A percentile compares a stretch with the other conserved stretches of the same genome.
Conservation (phyloP, 2,113 vertebrate genomes). For the Ondatra zibethicus region DNA sequence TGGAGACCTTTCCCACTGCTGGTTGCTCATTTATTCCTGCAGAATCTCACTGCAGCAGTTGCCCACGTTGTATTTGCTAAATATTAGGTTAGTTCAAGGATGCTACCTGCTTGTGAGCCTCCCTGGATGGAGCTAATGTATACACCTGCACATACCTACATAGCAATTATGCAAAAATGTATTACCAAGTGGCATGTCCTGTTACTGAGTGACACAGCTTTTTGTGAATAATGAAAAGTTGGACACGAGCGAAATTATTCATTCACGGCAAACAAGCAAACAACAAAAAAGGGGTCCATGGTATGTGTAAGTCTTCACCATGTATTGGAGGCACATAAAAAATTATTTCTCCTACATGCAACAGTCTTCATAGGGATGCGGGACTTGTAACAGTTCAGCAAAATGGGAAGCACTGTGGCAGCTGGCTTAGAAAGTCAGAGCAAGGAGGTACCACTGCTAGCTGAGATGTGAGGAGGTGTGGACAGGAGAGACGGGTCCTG, state of each 20-base stretch:
- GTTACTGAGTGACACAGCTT: not conserved
- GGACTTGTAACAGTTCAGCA: not conserved
- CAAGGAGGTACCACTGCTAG: not conserved
- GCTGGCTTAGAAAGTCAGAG: not conserved
- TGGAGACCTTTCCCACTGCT: not conserved
- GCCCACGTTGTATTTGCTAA: conserved; percentile 15
- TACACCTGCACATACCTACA: not conserved
- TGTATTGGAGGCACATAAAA: not conserved
- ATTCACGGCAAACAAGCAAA: not conserved
- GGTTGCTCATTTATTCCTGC: not conserved
- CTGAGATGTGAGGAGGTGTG: not conserved
- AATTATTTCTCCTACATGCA: not conserved
- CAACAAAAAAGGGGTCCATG: not conserved
- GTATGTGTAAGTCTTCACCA: not conserved
- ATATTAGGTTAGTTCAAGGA: not conserved
- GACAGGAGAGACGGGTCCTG: not conserved
- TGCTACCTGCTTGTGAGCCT: not conserved
- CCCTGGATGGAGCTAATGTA: not conserved
- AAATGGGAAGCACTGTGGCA: not conserved
- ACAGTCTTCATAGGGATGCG: not conserved
- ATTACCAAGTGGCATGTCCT: not conserved
- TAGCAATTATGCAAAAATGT: not conserved
- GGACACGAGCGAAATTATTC: not conserved
- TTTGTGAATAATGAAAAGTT: conserved; percentile 13
- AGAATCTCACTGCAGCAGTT: not conserved